Evolutionary conservation across 2,888 invertebrate genomes (phyloP).

Genomic region (Melieria crassipennis): DNA sequence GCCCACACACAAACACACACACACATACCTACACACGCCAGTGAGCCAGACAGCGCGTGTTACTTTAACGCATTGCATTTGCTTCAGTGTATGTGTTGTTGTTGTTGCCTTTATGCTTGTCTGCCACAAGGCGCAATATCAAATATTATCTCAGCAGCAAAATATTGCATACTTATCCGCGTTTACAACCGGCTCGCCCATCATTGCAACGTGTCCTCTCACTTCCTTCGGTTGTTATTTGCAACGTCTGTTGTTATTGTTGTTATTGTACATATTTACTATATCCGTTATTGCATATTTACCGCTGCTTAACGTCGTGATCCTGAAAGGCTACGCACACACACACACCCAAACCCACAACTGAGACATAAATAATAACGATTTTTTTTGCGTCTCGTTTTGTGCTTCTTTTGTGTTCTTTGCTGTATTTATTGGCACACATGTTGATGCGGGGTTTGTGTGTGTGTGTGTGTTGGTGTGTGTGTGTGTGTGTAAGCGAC

Average conservation of each 20-base stretch:
- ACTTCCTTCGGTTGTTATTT: no score
- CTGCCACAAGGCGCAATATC: slow-evolving; percentile 29
- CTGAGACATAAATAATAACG: background rate
- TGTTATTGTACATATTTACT: no score
- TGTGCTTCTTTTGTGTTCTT: background rate
- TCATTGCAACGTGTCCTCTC: background rate
- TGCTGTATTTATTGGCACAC: slow-evolving; percentile 4
- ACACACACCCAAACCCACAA: background rate
- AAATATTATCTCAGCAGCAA: slow-evolving; percentile 25
- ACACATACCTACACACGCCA: background rate
- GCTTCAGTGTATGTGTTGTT: slow-evolving; percentile 14
- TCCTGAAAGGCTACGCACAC: no score
- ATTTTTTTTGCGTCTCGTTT: background rate
- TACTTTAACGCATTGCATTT: background rate
- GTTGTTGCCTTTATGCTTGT: slow-evolving; percentile 7
- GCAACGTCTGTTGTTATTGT: no score
- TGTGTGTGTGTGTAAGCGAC: background rate
- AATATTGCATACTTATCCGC: slow-evolving; percentile 8
- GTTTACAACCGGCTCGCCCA: background rate
- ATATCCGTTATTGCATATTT: no score
- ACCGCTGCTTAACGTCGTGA: no score
- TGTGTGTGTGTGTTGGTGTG: background rate
- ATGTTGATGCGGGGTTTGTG: background rate
- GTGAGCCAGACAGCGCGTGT: no score
- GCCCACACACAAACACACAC: background rate